Evolutionary conservation across 2,797 vertebrate genomes (phyloP).

Genomic region (Gallinago solitaria): DNA sequence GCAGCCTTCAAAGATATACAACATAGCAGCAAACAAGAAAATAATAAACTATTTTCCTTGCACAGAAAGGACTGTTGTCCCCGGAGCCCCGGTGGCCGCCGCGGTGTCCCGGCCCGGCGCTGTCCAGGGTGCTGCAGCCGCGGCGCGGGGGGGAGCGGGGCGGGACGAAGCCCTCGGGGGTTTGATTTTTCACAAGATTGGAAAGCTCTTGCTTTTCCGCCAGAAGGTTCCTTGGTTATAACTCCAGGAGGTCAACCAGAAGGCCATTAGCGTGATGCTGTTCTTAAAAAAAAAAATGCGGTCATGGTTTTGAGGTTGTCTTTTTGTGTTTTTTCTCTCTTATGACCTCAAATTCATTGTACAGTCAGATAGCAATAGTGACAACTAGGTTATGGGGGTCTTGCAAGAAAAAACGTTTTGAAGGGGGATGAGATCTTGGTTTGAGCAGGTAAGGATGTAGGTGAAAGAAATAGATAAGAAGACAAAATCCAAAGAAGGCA

Average conservation of each 20-base stretch:
- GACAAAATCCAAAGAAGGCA: background rate
- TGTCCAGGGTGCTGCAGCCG: background rate
- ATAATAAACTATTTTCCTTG: background rate
- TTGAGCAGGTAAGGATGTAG: background rate
- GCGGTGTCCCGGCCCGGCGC: background rate
- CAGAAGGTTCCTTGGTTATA: accelerated
- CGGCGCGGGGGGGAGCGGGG: accelerated
- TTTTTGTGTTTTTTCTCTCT: background rate
- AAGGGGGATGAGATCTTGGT: background rate
- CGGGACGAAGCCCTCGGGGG: accelerated
- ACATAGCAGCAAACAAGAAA: background rate
- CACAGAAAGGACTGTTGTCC: background rate
- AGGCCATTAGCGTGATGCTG: background rate
- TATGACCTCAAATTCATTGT: background rate
- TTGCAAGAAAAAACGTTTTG: background rate
- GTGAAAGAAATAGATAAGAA: background rate
- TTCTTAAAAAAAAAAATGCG: background rate
- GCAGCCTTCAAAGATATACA: background rate
- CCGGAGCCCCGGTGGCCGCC: background rate
- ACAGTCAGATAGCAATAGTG: background rate
- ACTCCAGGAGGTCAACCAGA: accelerated
- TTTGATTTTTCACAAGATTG: too few species aligned
- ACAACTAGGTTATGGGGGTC: background rate
- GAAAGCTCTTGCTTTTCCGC: background rate
- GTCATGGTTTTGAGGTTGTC: background rate